A percentile compares a stretch with the other conserved stretches of the same genome.
Conservation (phyloP, 2,113 vertebrate species). For the Cisticola juncidis region DNA sequence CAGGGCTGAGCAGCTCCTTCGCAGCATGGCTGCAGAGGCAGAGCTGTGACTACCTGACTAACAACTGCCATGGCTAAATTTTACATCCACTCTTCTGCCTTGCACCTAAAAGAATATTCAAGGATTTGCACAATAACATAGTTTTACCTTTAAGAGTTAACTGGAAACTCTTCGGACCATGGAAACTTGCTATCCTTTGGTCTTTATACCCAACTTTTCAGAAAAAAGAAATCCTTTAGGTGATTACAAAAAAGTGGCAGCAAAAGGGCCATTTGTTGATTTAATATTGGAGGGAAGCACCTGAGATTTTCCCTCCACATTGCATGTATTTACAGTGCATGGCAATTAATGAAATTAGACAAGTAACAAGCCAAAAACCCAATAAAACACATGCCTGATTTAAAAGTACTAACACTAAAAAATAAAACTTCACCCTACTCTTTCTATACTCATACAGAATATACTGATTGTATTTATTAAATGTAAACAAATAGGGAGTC, state of each 20-base stretch:
- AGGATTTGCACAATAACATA: background rate
- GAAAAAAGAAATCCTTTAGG: background rate
- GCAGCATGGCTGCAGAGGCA: fast-evolving
- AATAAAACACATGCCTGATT: background rate
- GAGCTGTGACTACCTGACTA: background rate
- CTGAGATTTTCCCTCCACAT: background rate
- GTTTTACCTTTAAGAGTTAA: background rate
- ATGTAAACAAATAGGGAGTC: background rate
- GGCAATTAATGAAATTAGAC: background rate
- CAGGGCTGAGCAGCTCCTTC: fast-evolving
- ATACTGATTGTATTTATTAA: background rate
- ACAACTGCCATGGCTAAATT: background rate
- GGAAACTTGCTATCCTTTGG: background rate
- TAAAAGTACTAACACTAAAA: background rate
- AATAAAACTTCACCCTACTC: fast-evolving
- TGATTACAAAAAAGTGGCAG: background rate
- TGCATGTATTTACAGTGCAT: background rate
- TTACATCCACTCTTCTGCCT: background rate
- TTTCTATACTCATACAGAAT: background rate
- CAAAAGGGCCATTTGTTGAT: background rate
- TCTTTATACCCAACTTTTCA: background rate
- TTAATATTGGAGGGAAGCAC: background rate
- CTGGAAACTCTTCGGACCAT: background rate
- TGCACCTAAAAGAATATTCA: background rate
- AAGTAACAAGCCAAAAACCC: background rate